Percentiles rank a stretch among this genome's conserved stretches.
Evolutionary conservation across 2,888 invertebrate species (phyloP).

Genomic region (Neoascia interrupta): DNA sequence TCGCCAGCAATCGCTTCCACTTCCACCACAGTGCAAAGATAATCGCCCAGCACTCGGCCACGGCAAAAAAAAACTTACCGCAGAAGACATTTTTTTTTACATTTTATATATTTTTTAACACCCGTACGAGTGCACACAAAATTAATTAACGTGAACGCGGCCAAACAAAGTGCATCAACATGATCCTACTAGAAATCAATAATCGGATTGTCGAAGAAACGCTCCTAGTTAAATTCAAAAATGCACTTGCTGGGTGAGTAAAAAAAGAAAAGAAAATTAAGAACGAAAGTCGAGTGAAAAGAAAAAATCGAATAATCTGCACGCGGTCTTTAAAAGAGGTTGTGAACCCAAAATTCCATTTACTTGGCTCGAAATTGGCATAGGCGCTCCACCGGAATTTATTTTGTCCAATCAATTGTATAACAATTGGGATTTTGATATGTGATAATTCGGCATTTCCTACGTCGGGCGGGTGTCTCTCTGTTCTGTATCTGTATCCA

Average conservation of each 20-base stretch:
- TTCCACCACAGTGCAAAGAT: conserved; percentile 42
- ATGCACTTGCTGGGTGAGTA: conserved; percentile 94
- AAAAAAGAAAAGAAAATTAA: background rate
- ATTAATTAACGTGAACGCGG: conserved; percentile 5
- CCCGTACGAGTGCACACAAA: background rate
- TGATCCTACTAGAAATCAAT: conserved; percentile 99
- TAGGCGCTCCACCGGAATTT: conserved; percentile 2
- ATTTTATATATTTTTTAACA: conserved; percentile 24
- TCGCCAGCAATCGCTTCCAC: conserved; percentile 51
- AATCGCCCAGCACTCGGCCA: conserved; percentile 55
- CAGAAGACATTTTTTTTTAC: conserved; percentile 18
- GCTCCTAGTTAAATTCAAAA: conserved; percentile 95
- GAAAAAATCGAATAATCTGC: conserved; percentile 57
- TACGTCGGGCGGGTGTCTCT: conserved; percentile 7
- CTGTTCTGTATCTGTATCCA: conserved; percentile 1
- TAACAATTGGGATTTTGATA: conserved; percentile 31
- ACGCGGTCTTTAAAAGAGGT: conserved; percentile 36
- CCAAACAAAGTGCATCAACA: conserved; percentile 75
- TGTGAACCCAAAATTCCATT: conserved; percentile 41
- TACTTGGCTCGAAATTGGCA: conserved; percentile 32
- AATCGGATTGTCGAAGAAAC: conserved; percentile 99
- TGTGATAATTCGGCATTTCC: conserved; percentile 53
- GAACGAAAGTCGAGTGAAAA: conserved; percentile 8
- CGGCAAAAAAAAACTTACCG: conserved; percentile 31
- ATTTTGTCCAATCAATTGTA: conserved; percentile 12